A percentile compares a stretch with the other conserved stretches of the same genome.
phyloP scores from a whole-genome alignment of 2,888 invertebrate genomes.

The Chorisops tibialis region DNA sequence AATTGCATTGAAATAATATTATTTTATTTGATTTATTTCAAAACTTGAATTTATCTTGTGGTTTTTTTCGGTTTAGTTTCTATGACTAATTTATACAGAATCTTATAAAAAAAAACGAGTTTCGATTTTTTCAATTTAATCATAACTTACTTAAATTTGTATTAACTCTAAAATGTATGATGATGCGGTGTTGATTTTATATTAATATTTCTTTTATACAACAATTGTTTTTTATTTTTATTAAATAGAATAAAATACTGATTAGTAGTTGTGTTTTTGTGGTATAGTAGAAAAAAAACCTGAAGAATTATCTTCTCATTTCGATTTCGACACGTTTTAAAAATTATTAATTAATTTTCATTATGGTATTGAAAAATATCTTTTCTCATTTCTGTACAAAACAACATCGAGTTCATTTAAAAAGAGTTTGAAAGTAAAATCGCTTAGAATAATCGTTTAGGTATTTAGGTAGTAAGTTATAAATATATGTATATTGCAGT shows the following conservation, averaged over 20 bases:
- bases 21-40: too few relatives aligned
- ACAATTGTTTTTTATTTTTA: neutral
- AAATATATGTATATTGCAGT: slow-evolving; percentile 16
- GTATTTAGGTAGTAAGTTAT: neutral
- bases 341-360: too few relatives aligned
- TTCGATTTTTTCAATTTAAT: too few relatives aligned
- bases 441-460: too few relatives aligned
- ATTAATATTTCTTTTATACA: neutral
- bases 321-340: neutral
- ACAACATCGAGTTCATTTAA: neutral
- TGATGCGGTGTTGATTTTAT: too few relatives aligned
- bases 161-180: too few relatives aligned
- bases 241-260: slow-evolving; percentile 17
- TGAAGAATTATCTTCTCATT: neutral
- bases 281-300: slow-evolving; percentile 2
- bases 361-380: slow-evolving; percentile 6
- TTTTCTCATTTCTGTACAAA: slow-evolving; percentile 1
- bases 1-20: too few relatives aligned
- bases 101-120: too few relatives aligned
- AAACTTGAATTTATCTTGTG: too few relatives aligned
- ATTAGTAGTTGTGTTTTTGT: slow-evolving; percentile 12
- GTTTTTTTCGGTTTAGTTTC: too few relatives aligned
- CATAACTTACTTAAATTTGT: too few relatives aligned
- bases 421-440: neutral
- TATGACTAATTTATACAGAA: too few relatives aligned